Base-by-base conservation (phyloP, 2,113 vertebrate species). In the Jacana jacana region DNA sequence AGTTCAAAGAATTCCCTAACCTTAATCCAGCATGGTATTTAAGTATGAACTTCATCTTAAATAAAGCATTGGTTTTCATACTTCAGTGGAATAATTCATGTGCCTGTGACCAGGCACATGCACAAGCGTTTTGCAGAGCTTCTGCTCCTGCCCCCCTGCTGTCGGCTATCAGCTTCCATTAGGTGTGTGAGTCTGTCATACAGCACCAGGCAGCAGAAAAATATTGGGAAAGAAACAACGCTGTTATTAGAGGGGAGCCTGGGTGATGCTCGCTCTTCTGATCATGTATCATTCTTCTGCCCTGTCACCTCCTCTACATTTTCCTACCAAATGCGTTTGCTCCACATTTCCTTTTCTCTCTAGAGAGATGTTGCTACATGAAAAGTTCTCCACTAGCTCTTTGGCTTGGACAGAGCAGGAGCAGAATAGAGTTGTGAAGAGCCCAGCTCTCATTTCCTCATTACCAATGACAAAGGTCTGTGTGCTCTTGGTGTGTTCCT, bases 31-130 rank as follows among this genome's bases (percentile, higher is more conserved):
- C 35, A 65, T 0, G 2, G 31, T 82, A 82, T 91, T 95, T 92
- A 79, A 85, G 69, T 22, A 70, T 12, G 18, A 88, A 58, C 40
- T 84, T 92, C 30, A 60, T 57, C 63, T 81, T 76, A 69, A 95
- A 55, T 52, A 83, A 65, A 42, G 18, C 42, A 54, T 28, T 51
- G 13, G 23, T 60, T 95, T 81, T 91, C 70, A 48, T 75, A 76
- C 61, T 84, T 89, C 37, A 44, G 65, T 76, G 57, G 69, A 95
- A 96, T 86, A 87, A 92, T 90, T 93, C 42, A 88, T 42, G 31
- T 31, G n/a, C 39, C 89, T 92, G 78, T 93, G 93, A 57, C 35
- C 23, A 87, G 58, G 23, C 37, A 81, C 31, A 55, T 3, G 20
- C n/a, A 63, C 0, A 0, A 86, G 33, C 6, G 0, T 71, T 91